A percentile compares a stretch with the other conserved stretches of the same genome.
Evolutionary conservation across 2,113 vertebrate species (phyloP).

Genomic region (Zosterops borbonicus): DNA sequence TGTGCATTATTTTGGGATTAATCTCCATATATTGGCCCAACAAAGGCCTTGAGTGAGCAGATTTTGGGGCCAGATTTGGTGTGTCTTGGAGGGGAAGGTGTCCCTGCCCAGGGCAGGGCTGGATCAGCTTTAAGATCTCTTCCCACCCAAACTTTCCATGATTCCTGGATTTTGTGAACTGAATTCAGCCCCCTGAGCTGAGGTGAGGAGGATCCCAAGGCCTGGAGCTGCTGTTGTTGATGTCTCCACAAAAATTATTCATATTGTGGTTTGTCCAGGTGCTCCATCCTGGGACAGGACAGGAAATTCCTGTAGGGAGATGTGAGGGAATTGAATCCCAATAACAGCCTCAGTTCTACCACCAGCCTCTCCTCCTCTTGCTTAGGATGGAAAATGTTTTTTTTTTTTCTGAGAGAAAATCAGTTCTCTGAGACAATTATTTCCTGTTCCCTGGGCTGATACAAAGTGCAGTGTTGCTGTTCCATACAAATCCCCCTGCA

Average conservation of each 20-base stretch:
- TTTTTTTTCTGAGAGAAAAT: background rate
- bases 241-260: background rate
- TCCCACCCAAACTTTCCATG: background rate
- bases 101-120: background rate
- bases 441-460: background rate
- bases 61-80: background rate
- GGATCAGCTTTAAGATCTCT: background rate
- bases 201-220: background rate
- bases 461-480: background rate
- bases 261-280: background rate
- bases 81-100: background rate
- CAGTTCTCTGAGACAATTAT: background rate
- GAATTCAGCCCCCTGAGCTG: background rate
- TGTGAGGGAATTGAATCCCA: background rate
- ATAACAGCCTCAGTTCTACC: background rate
- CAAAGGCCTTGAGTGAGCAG: background rate
- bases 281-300: background rate
- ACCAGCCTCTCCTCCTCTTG: background rate
- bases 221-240: background rate
- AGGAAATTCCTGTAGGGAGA: background rate
- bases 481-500: background rate
- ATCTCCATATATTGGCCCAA: background rate
- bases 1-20: background rate
- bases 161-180: background rate
- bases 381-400: background rate